A percentile compares a stretch with the other conserved stretches of the same genome.
Conservation (phyloP, 2,888 invertebrate genomes). For the Dysmachus trigonus region DNA sequence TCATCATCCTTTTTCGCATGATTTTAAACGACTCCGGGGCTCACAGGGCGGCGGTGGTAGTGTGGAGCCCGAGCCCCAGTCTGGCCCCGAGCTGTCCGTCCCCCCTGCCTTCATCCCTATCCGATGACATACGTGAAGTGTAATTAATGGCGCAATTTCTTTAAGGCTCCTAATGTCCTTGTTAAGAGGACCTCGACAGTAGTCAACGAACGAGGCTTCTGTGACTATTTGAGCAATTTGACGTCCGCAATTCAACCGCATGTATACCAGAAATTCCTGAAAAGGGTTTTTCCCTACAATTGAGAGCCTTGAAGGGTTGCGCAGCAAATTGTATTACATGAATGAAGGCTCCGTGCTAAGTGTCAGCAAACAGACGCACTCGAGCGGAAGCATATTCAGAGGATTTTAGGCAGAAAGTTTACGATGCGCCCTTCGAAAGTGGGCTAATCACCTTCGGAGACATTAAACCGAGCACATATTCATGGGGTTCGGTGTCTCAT, state of each 20-base stretch:
- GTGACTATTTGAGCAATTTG: neutral
- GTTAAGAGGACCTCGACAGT: neutral
- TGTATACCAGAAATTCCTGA: neutral
- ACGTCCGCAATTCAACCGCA: neutral
- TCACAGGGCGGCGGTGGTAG: neutral
- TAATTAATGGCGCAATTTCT: constrained; percentile 19
- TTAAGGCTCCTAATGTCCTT: constrained; percentile 1
- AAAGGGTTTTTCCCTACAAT: neutral
- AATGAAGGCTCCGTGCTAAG: neutral
- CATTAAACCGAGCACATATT: neutral
- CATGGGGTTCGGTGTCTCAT: neutral
- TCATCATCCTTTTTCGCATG: neutral
- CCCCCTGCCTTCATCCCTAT: neutral
- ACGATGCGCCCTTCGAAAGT: neutral
- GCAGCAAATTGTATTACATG: neutral
- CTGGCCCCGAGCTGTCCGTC: neutral
- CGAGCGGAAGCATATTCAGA: neutral
- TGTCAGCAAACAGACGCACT: neutral
- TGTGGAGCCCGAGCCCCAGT: neutral
- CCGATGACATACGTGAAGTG: neutral
- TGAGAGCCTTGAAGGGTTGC: neutral
- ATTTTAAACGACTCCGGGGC: neutral
- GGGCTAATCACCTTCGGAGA: neutral
- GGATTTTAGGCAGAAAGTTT: neutral
- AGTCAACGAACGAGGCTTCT: neutral